phyloP scores from a whole-genome alignment of 2,888 invertebrate genomes.

The Tanypteryx hageni region DNA sequence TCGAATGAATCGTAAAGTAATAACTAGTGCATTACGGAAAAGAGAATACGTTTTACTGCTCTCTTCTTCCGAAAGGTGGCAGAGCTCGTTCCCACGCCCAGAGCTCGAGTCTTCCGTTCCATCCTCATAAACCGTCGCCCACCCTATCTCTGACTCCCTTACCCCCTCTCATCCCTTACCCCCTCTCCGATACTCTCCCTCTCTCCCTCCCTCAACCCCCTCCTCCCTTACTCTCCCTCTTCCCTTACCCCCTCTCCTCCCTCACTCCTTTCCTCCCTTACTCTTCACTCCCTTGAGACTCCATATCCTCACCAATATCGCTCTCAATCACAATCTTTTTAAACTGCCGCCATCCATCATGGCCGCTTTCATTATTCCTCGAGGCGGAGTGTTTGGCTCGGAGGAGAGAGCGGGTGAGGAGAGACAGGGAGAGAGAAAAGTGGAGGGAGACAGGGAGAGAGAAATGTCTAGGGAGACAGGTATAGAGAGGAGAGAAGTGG shows the following conservation, averaged over 20 bases:
- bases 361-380: constrained; percentile 55
- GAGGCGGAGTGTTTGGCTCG: neutral
- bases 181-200: neutral
- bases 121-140: neutral
- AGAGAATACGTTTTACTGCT: too few relatives aligned
- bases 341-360: constrained; percentile 63
- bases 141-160: neutral
- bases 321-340: constrained; percentile 59
- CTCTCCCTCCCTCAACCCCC: neutral
- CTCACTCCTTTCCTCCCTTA: neutral
- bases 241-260: neutral
- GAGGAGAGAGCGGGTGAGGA: neutral
- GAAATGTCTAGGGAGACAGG: neutral
- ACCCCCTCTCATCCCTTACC: neutral
- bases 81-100: too few relatives aligned
- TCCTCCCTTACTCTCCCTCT: neutral
- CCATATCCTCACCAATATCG: constrained; percentile 56
- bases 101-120: neutral
- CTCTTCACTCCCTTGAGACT: constrained; percentile 32
- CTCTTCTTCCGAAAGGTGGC: too few relatives aligned
- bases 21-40: too few relatives aligned
- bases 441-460: neutral
- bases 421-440: neutral
- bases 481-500: neutral
- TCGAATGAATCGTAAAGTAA: too few relatives aligned